Evolutionary conservation across 2,113 vertebrate species (phyloP).

Genomic region (Epinephelus moara): DNA sequence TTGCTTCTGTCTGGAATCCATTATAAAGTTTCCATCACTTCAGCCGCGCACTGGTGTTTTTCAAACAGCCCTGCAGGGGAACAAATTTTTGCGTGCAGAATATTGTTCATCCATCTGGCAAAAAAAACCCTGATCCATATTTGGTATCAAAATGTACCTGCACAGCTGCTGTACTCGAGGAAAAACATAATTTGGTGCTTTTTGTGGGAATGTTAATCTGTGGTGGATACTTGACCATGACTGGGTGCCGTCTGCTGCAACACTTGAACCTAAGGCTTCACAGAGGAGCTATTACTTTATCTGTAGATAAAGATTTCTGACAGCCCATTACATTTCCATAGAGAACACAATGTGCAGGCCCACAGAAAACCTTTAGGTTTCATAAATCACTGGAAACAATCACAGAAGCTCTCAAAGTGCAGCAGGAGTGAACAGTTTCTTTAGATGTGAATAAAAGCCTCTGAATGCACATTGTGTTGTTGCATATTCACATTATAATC

Average conservation of each 20-base stretch:
- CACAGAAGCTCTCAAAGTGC: neutral
- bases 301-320: constrained; percentile 18
- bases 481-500: neutral
- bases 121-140: neutral
- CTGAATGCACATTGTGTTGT: neutral
- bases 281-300: constrained; percentile 4
- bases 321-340: constrained; percentile 5
- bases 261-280: neutral
- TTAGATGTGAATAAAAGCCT: neutral
- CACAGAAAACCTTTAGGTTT: neutral
- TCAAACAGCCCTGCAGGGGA: neutral
- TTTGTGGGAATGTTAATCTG: neutral
- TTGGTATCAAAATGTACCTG: neutral
- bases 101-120: neutral
- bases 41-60: neutral
- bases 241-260: neutral
- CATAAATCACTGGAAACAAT: constrained; percentile 23
- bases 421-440: neutral
- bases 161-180: neutral
- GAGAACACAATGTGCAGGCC: constrained; percentile 15
- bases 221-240: constrained; percentile 4
- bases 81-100: constrained; percentile 7
- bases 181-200: neutral
- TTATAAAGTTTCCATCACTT: constrained; percentile 12
- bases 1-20: constrained; percentile 15